phyloP scores from a whole-genome alignment of 2,888 invertebrate genomes.

The Sericinus montela region DNA sequence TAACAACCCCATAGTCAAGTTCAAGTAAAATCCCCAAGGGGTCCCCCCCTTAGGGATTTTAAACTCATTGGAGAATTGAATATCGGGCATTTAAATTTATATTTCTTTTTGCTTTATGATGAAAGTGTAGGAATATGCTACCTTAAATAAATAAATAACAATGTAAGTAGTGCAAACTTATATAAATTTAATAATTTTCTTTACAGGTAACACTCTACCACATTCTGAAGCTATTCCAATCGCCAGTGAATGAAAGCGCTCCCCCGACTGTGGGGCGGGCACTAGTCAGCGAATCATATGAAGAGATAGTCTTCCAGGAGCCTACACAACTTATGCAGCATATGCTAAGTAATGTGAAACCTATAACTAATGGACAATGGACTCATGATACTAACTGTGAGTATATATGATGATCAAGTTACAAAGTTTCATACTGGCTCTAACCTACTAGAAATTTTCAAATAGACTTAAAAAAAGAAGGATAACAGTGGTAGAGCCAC shows the following conservation, averaged over 20 bases:
- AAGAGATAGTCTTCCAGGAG: conserved; percentile 96
- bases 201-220: conserved; percentile 96
- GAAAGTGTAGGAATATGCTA: too few species aligned
- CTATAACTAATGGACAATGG: conserved; percentile 85
- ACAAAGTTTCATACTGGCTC: background rate
- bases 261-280: conserved; percentile 73
- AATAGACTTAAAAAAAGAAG: too few species aligned
- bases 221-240: conserved; percentile 95
- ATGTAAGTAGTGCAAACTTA: too few species aligned
- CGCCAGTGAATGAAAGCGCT: conserved; percentile 77
- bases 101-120: too few species aligned
- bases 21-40: too few species aligned
- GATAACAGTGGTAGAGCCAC: too few species aligned
- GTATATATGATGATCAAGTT: conserved; percentile 33
- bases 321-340: conserved; percentile 95
- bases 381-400: conserved; percentile 94
- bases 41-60: too few species aligned
- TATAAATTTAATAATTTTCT: background rate
- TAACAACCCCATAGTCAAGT: too few species aligned
- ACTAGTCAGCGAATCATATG: conserved; percentile 95
- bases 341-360: conserved; percentile 87
- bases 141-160: too few species aligned
- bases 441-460: too few species aligned
- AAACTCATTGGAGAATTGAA: too few species aligned
- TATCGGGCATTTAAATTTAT: too few species aligned